These are phyloP conservation scores for Dynastes tityus DNA, from an alignment of 2,888 invertebrate species.

Conservation along the genomic window DNA sequence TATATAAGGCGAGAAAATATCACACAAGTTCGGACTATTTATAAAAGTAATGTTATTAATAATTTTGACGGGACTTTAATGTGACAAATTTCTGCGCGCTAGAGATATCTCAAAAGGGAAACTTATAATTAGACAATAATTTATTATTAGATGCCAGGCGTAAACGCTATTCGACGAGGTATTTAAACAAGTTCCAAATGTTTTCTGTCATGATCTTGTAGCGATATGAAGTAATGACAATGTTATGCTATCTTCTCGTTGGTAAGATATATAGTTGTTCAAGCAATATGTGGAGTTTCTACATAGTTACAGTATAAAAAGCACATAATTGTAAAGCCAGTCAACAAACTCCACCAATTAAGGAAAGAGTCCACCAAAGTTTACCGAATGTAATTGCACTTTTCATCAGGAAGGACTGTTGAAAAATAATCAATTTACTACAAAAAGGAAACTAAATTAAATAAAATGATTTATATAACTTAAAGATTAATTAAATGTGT, in stretches of 20 bases:
- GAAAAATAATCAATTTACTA: no score
- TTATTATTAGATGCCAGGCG: conserved; percentile 26
- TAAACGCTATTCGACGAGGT: conserved; percentile 30
- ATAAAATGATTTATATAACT: no score
- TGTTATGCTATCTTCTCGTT: background rate
- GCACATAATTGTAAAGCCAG: no score
- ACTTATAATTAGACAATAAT: conserved; percentile 47
- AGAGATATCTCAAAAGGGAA: conserved; percentile 36
- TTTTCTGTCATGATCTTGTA: conserved; percentile 2
- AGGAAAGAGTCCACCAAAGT: no score
- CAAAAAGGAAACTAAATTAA: no score
- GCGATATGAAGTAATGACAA: conserved; percentile 20
- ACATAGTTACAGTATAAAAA: no score
- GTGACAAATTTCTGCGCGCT: conserved; percentile 46
- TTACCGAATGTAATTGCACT: no score
- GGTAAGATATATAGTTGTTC: background rate
- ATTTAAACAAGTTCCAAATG: conserved; percentile 46
- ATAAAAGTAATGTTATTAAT: conserved; percentile 48
- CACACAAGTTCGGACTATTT: conserved; percentile 45
- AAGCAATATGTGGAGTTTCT: background rate
- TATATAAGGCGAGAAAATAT: conserved; percentile 51
- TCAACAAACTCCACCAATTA: no score
- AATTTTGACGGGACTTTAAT: conserved; percentile 42
- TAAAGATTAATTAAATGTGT: no score
- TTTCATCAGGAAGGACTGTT: no score